Evolutionary conservation across 1,140 invertebrate genomes (phyloP), one percentile per base, ranked within the genome.

Genomic region (Melitaea cinxia): DNA sequence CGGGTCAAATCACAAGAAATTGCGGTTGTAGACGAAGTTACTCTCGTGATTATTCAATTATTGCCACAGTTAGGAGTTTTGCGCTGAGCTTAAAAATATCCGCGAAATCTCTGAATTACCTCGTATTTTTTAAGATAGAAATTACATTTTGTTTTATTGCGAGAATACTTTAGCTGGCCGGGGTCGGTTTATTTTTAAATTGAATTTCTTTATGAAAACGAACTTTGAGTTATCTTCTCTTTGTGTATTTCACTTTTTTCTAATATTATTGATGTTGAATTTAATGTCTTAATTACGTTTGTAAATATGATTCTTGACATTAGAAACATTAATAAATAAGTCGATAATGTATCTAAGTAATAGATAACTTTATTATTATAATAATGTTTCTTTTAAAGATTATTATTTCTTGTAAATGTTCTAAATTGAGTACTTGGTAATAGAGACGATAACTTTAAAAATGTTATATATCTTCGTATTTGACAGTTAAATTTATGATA

Each of bases 11-110:
- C 35, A 28, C 19, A 73, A 73, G 65, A 61, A 55, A 68, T 61
- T 67, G 63, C 65, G 52, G 54, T 68, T 65, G 55, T 57, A 58
- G 68, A 68, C 66, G 56, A 73, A 80, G 70, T 80, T 75, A 68
- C 65, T 64, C 62, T 60, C 54, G 68, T 64, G 66, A 77, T 78
- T 78, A 80, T 80, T 78, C 72, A 78, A 80, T 80, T 75, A 77
- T 72, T 67, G 58, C 59, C 62, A 69, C 71, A 75, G 72, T 75
- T 78, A 77, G 60, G 67, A 71, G 56, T 75, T 69, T 59, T 66
- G 60, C 64, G 65, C 53, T 57, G 33, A 54, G 65, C 58, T 67
- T 61, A 52, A 67, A 61, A 67, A 67, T 61, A 67, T 56, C 39
- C 53, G 23, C 58, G 28, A 47, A 54, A 61, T 67, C 58, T 65